Base-by-base conservation (phyloP, 1,140 invertebrate genomes). In the Danaus plexippus region DNA sequence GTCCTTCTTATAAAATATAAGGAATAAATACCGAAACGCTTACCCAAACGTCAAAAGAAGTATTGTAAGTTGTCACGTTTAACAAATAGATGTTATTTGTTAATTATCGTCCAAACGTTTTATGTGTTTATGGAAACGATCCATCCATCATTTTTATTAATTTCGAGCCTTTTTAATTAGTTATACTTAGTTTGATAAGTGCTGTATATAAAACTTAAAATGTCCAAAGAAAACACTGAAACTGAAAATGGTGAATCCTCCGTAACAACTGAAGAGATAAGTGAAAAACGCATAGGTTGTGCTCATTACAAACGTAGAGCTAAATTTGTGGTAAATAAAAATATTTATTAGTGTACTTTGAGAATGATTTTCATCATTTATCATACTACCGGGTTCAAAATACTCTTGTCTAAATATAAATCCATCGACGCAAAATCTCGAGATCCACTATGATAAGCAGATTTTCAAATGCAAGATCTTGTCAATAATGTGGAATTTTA, bases 241-340 rank as follows among this genome's bases (percentile, higher is more conserved):
- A 61, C 47, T 44, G 53, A 62, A 50, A 77, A 73, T 61, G 69
- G 65, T 12, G 76, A 80, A 54, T 52, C 61, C 47, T 61, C 60
- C 13, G 46, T 50, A 42, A 62, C 59, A 9, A 57, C 53, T 15
- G 73, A 78, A 61, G 60, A 72, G 59, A 72, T 58, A 49, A 61
- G 50, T 63, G 82, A 84, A 71, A 90, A 90, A 79, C 78, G 85
- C 15, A 82, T 89, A 68, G 93, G 93, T 44, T 94, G 93, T 80
- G 90, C 90, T 52, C 93, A 94, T 85, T 94, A 94, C 64, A 93
- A 94, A 73, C 89, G 93, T 70, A 91, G 92, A 72, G 93, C 92
- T 5, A 94, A 94, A 87, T 94, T 94, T 87, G 93, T 94, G 83
- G 93, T 94, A 87, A 91, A 91, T 89, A 64, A 52, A 47, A 15